Evolutionary conservation across 2,113 vertebrate species (phyloP).

Genomic region (Apistogramma diplotaenia): DNA sequence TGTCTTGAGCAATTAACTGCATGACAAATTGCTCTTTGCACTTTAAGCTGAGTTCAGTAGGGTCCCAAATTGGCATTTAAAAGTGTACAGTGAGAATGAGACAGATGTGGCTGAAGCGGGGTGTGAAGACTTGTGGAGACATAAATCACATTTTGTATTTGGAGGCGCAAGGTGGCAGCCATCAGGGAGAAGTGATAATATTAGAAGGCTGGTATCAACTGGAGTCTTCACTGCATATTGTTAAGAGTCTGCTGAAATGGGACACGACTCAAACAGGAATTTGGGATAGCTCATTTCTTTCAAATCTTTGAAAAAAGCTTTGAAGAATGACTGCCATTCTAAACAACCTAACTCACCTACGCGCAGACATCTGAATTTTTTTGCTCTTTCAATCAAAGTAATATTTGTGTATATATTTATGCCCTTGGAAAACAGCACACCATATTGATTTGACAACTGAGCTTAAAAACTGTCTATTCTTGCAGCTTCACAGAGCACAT

Average conservation of each 20-base stretch:
- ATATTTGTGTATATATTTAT: not conserved
- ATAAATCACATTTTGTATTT: constrained; percentile 64
- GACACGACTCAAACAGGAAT: constrained; percentile 23
- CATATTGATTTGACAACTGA: constrained; percentile 15
- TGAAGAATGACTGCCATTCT: constrained; percentile 21
- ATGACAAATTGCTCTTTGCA: constrained; percentile 65
- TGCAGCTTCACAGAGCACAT: not conserved
- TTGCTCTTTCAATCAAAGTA: constrained; percentile 9
- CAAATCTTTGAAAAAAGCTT: not conserved
- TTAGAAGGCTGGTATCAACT: constrained; percentile 51
- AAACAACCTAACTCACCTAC: constrained; percentile 21
- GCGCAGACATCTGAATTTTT: constrained; percentile 4
- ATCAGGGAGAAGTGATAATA: constrained; percentile 52
- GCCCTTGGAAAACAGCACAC: not conserved
- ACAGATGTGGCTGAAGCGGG: constrained; percentile 58
- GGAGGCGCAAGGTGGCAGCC: constrained; percentile 22
- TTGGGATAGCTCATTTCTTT: not conserved
- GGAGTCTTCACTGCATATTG: constrained; percentile 44
- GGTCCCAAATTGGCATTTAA: constrained; percentile 68
- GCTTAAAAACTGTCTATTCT: not conserved
- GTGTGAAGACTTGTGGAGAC: constrained; percentile 41
- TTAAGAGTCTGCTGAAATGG: constrained; percentile 51
- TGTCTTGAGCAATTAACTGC: constrained; percentile 53
- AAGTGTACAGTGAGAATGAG: constrained; percentile 52
- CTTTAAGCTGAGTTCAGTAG: constrained; percentile 65